A percentile compares a stretch with the other conserved stretches of the same genome.
These are phyloP conservation scores for Parnassius smintheus DNA, from an alignment of 2,888 invertebrate species.

Conservation along the genomic window DNA sequence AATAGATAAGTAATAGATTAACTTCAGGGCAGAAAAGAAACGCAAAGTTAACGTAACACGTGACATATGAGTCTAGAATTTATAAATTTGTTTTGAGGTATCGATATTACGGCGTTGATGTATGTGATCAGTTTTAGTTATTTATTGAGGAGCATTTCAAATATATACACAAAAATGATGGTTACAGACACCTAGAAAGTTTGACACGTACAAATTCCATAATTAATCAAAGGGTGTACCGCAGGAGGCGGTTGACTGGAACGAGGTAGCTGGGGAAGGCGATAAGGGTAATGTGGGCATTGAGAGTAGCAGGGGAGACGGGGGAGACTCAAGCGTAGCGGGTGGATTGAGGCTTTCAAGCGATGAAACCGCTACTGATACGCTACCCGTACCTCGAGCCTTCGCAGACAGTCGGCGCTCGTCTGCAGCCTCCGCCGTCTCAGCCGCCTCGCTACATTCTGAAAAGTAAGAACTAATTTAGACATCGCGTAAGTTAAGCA, in stretches of 20 bases:
- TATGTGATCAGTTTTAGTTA: too few relatives aligned
- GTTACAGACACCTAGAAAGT: too few relatives aligned
- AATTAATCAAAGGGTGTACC: constrained; percentile 27
- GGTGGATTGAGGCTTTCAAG: constrained; percentile 66
- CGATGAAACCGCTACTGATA: constrained; percentile 29
- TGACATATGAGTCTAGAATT: too few relatives aligned
- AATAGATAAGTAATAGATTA: too few relatives aligned
- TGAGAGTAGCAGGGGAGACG: constrained; percentile 44
- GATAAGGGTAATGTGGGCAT: constrained; percentile 5
- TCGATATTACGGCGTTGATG: too few relatives aligned
- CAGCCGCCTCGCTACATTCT: constrained; percentile 68
- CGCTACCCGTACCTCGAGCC: constrained; percentile 84
- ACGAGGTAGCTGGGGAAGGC: constrained; percentile 30
- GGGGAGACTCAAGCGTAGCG: constrained; percentile 30
- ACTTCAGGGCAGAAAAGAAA: too few relatives aligned
- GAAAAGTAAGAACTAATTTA: constrained; percentile 54
- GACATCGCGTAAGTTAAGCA: too few relatives aligned
- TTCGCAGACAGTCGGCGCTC: constrained; percentile 91
- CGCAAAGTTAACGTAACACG: too few relatives aligned
- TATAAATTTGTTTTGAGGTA: too few relatives aligned
- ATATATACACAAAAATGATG: too few relatives aligned
- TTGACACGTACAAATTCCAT: too few relatives aligned
- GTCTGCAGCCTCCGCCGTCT: constrained; percentile 78
- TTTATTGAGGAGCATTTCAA: too few relatives aligned
- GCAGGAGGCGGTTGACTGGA: constrained; percentile 47